These are phyloP conservation scores for Ptychodera flava DNA, from an alignment of 35 echinoderm and acorn worm species.

Conservation along the genomic window DNA sequence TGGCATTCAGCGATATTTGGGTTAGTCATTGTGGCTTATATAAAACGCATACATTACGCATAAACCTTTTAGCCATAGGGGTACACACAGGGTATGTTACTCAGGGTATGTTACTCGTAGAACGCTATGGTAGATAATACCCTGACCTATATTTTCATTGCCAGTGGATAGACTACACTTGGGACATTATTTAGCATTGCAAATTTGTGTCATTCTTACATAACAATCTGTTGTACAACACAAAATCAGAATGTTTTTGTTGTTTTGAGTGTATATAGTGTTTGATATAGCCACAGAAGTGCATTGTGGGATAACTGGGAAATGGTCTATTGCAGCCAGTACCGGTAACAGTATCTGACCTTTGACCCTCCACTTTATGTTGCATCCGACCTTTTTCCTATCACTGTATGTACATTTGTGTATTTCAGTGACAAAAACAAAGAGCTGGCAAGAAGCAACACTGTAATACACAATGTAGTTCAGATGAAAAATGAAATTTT, in stretches of 20 bases:
- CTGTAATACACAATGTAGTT: background rate
- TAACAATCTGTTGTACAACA: no score
- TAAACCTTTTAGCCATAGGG: background rate
- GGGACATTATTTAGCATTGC: no score
- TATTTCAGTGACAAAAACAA: background rate
- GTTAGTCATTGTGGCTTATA: background rate
- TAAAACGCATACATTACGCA: background rate
- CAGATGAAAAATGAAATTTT: background rate
- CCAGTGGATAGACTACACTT: no score
- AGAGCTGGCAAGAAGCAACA: background rate
- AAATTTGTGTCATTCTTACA: no score
- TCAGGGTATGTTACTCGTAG: no score
- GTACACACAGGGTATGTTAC: background rate
- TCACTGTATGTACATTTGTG: background rate
- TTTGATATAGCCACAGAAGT: no score
- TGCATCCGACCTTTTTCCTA: background rate
- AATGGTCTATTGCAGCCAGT: background rate
- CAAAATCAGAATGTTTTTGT: no score
- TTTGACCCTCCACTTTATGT: background rate
- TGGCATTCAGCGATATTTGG: background rate
- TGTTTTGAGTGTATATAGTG: no score
- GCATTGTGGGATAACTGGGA: no score
- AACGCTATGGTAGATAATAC: no score
- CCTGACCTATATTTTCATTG: no score
- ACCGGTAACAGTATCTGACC: background rate